phyloP scores from a whole-genome alignment of 2,797 vertebrate genomes.

The Smutsia temminckii region DNA sequence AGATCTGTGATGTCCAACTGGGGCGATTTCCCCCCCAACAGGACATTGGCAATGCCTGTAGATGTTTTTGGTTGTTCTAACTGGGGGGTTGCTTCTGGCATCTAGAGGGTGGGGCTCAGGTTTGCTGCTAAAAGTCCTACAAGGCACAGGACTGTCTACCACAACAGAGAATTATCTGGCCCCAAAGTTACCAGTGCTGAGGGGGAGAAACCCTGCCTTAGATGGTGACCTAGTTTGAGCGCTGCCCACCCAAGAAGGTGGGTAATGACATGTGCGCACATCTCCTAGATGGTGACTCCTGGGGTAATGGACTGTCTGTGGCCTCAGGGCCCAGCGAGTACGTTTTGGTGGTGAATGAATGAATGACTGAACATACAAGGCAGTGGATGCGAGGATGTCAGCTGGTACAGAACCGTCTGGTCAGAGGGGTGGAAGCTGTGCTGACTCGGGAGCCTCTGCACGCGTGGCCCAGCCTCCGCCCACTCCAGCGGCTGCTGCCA shows the following conservation, averaged over 20 bases:
- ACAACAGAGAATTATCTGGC: not conserved
- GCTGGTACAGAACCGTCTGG: not conserved
- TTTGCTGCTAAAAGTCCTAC: not conserved
- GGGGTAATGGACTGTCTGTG: not conserved
- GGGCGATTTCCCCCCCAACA: not conserved
- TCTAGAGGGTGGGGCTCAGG: not conserved
- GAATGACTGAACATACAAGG: not conserved
- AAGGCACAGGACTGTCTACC: not conserved
- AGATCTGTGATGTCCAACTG: not conserved
- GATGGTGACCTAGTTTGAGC: not conserved
- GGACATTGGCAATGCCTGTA: not conserved
- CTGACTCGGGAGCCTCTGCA: not conserved
- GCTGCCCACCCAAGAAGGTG: not conserved
- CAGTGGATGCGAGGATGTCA: not conserved
- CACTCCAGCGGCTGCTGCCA: not conserved
- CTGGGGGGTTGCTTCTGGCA: not conserved
- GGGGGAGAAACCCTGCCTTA: not conserved
- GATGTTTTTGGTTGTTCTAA: not conserved
- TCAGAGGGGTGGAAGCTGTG: fast-evolving
- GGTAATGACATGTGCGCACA: not conserved
- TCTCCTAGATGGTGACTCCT: not conserved
- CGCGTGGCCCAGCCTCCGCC: not conserved
- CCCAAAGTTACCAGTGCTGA: not conserved
- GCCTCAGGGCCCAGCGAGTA: not conserved
- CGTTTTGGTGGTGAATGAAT: not conserved